Conservation (phyloP, 2,888 invertebrate genomes). For the Taphrorychus bicolor region DNA sequence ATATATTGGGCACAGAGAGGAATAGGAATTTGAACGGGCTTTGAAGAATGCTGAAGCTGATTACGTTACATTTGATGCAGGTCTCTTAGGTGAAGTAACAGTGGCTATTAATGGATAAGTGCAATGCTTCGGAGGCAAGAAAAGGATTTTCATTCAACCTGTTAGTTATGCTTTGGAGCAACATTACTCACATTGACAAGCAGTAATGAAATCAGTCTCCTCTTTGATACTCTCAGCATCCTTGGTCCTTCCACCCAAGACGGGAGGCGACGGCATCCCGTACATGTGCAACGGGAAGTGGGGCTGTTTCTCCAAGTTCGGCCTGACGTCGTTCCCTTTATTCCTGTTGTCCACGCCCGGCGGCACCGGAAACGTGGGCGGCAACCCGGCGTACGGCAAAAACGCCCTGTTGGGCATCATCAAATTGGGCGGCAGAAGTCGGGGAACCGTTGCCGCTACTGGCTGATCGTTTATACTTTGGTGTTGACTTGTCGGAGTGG, state of each 20-base stretch:
- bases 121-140: no score
- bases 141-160: no score
- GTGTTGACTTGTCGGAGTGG: conserved; percentile 53
- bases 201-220: conserved; percentile 69
- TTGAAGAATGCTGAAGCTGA: no score
- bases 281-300: conserved; percentile 59
- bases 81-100: no score
- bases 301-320: conserved; percentile 54
- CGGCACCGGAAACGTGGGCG: conserved; percentile 64
- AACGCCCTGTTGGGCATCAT: conserved; percentile 66
- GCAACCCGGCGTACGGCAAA: conserved; percentile 68
- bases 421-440: conserved; percentile 65
- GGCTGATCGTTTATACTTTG: conserved; percentile 63
- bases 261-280: conserved; percentile 56
- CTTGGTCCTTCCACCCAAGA: conserved; percentile 47
- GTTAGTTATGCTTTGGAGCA: no score
- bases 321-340: conserved; percentile 52
- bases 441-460: conserved; percentile 65
- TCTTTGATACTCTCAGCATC: conserved; percentile 62
- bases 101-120: no score
- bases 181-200: conserved; percentile 67
- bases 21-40: no score
- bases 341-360: conserved; percentile 52
- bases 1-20: no score
- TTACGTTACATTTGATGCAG: no score